phyloP scores from a whole-genome alignment of 2,113 vertebrate species.

The Corythaeola cristata region DNA sequence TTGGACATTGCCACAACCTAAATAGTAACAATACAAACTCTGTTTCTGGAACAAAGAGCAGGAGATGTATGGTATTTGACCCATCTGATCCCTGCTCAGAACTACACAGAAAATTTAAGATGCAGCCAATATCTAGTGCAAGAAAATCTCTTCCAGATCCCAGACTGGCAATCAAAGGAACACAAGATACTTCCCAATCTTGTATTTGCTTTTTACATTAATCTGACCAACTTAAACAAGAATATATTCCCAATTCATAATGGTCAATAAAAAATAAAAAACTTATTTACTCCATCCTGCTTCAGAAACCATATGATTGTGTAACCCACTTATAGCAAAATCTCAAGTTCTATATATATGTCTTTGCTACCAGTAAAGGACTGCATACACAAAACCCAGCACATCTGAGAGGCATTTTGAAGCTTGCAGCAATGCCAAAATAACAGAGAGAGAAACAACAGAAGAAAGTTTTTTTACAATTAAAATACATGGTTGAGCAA shows the following conservation, averaged over 20 bases:
- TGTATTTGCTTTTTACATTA: conserved; percentile 38
- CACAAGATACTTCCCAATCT: conserved; percentile 3
- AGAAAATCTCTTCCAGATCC: conserved; percentile 57
- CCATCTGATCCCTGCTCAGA: background rate
- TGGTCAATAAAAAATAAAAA: background rate
- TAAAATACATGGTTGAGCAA: background rate
- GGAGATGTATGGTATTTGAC: background rate
- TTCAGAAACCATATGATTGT: background rate
- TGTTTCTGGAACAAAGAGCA: conserved; percentile 14
- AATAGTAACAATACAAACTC: background rate
- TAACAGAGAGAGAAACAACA: background rate
- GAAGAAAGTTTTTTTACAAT: background rate
- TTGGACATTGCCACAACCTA: background rate
- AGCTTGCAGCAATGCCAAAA: background rate
- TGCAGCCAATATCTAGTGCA: background rate
- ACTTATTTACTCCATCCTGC: background rate
- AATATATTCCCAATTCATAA: conserved; percentile 19
- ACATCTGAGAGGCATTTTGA: background rate
- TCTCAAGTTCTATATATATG: background rate
- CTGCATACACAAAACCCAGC: background rate
- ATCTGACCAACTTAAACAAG: background rate
- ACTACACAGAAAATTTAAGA: conserved; percentile 8
- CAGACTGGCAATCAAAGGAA: conserved; percentile 17
- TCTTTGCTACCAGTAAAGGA: background rate
- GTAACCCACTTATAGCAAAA: background rate